Percentiles rank a stretch among this genome's conserved stretches.
Conservation (phyloP, 2,888 invertebrate genomes). For the Chloromyia formosa region DNA sequence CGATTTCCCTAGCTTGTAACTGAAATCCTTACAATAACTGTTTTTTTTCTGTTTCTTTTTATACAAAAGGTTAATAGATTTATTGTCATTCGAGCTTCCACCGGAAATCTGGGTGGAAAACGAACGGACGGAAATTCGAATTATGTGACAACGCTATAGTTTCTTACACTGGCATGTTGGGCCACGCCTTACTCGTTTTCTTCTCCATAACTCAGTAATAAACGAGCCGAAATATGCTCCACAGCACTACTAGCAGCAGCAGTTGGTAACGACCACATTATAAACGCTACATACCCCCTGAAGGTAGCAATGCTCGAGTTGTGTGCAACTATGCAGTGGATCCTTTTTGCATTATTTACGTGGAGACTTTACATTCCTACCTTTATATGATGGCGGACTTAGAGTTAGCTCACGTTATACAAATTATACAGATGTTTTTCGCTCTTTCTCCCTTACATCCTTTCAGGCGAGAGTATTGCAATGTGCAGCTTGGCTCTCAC, state of each 20-base stretch:
- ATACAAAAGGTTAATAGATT: background rate
- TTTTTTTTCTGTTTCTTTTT: slow-evolving; percentile 14
- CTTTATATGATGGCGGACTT: slow-evolving; percentile 1
- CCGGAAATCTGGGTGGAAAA: background rate
- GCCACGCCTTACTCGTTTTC: slow-evolving; percentile 37
- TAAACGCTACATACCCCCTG: background rate
- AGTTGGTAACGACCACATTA: slow-evolving; percentile 1
- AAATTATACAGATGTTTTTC: slow-evolving; percentile 33
- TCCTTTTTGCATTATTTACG: slow-evolving; percentile 26
- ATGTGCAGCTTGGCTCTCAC: slow-evolving; percentile 11
- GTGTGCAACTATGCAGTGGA: slow-evolving; percentile 12
- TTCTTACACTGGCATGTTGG: slow-evolving; percentile 2
- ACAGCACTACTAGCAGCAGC: background rate
- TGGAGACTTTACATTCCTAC: slow-evolving; percentile 18
- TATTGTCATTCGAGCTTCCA: too few species aligned
- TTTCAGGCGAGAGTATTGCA: background rate
- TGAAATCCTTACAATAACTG: too few species aligned
- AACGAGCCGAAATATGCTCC: slow-evolving; percentile 33
- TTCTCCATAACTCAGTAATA: slow-evolving; percentile 16
- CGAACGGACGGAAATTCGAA: background rate
- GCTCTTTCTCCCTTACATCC: background rate
- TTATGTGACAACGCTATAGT: background rate
- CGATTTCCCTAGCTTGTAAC: background rate
- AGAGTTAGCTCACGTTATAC: background rate
- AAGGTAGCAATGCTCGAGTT: background rate